Evolutionary conservation across 2,113 vertebrate genomes (phyloP).

Genomic region (Eulemur macaco): DNA sequence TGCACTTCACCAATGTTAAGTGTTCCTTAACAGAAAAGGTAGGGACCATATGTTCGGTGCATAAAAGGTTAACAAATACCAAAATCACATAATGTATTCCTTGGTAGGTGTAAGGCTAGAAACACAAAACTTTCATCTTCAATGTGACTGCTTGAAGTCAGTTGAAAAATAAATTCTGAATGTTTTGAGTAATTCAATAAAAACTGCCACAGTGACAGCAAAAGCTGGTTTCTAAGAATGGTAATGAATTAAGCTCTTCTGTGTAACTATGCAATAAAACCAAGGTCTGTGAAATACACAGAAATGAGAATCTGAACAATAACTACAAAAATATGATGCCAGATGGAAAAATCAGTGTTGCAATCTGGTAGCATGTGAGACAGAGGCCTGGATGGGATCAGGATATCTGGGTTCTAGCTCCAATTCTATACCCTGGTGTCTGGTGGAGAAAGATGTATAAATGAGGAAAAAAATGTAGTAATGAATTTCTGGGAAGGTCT

Average conservation of each 20-base stretch:
- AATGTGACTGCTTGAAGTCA: background rate
- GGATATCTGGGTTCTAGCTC: background rate
- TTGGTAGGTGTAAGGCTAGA: slow-evolving; percentile 51
- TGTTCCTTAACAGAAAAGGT: background rate
- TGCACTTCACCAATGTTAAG: background rate
- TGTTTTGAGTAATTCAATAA: slow-evolving; percentile 72
- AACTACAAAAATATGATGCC: background rate
- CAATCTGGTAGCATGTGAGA: background rate
- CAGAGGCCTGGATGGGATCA: background rate
- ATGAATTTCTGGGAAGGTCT: background rate
- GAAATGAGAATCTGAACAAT: background rate
- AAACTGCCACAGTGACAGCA: slow-evolving; percentile 73
- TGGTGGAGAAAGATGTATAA: background rate
- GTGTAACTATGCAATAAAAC: slow-evolving; percentile 69
- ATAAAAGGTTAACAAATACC: background rate
- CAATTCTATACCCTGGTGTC: background rate
- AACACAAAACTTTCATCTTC: slow-evolving; percentile 68
- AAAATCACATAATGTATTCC: background rate
- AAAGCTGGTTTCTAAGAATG: slow-evolving; percentile 77
- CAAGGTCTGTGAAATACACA: slow-evolving; percentile 26
- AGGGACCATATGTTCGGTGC: accelerated
- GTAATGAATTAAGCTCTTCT: slow-evolving; percentile 76
- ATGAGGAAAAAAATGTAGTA: background rate
- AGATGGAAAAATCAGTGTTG: background rate
- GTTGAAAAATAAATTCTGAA: slow-evolving; percentile 80